Base-by-base conservation (phyloP, 1,140 invertebrate genomes). In the Pollicipes pollicipes region DNA sequence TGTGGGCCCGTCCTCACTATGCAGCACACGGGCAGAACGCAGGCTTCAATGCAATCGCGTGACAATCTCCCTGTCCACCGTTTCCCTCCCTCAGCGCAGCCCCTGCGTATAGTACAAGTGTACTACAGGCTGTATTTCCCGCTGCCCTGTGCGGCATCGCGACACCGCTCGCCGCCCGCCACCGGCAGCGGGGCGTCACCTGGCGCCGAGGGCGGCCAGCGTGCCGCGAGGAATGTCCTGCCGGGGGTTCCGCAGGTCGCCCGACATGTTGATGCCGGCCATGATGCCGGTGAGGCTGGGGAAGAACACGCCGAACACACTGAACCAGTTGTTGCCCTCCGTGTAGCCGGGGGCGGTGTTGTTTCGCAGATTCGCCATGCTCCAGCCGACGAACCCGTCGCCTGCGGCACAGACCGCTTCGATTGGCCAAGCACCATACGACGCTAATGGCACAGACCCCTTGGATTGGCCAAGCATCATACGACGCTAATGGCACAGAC, bases 201-300 rank as follows among this genome's bases (percentile, higher is more conserved):
- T 90, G 64, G 88, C 90, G 70, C 88, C 87, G 72, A 97, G 86
- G 68, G 95, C 93, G 32, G 91, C 89, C 31, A 98, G 80, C 6
- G 95, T 96, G 58, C 95, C 95, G 80, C 91, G 90, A 4, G 95
- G 93, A 77, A 98, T 98, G 79, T 95, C 92, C 66, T 86, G 86
- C 21, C 90, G 90, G 0, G 95, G 95, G 76, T 94, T 88, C 71
- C 87, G 85, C 66, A 98, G 83, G 81, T 98, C 95, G 24, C 94
- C 94, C 80, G 93, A 95, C 95, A 98, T 98, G 79, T 98, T 98
- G 74, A 98, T 92, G 66, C 95, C 95, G 66, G 95, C 93, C 72
- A 98, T 83, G 68, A 98, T 91, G 30, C 93, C 93, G 71, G 93
- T 91, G 70, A 96, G 87, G 68, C 95, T 92, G 69, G 94, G 90